Evolutionary conservation across 2,797 vertebrate species (phyloP).

Genomic region (Pseudomugil tenellus): DNA sequence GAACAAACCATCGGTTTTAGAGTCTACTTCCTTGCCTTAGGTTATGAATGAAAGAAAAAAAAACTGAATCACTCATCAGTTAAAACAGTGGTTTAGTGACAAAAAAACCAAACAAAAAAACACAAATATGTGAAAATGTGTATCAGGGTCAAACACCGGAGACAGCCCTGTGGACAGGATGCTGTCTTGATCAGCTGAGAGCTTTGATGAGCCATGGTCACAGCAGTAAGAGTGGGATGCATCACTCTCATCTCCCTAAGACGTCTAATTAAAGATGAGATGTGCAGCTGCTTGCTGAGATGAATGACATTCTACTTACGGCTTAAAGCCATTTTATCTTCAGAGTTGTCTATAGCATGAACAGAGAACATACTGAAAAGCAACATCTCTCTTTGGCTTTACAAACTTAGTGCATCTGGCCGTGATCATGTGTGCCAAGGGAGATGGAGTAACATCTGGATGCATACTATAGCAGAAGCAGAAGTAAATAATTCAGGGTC

Average conservation of each 20-base stretch:
- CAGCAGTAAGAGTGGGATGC: constrained; percentile 40
- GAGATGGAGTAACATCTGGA: constrained; percentile 27
- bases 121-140: constrained; percentile 2
- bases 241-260: constrained; percentile 50
- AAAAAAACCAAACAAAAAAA: not conserved
- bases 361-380: constrained; percentile 2
- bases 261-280: constrained; percentile 62
- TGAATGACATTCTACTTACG: constrained; percentile 52
- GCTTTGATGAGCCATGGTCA: constrained; percentile 31
- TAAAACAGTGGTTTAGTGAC: not conserved
- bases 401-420: not conserved
- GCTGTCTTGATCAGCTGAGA: constrained; percentile 28
- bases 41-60: not conserved
- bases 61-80: not conserved
- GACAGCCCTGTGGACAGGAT: constrained; percentile 8
- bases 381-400: not conserved
- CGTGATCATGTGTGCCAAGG: constrained; percentile 12
- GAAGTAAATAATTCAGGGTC: constrained; percentile 64
- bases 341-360: not conserved
- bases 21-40: not conserved
- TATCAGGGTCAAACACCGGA: constrained; percentile 9
- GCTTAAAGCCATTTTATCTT: constrained; percentile 28
- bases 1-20: not conserved
- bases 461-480: constrained; percentile 24
- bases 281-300: constrained; percentile 32